Conservation (phyloP, 2,888 invertebrate species). For the Adineta ricciae region DNA sequence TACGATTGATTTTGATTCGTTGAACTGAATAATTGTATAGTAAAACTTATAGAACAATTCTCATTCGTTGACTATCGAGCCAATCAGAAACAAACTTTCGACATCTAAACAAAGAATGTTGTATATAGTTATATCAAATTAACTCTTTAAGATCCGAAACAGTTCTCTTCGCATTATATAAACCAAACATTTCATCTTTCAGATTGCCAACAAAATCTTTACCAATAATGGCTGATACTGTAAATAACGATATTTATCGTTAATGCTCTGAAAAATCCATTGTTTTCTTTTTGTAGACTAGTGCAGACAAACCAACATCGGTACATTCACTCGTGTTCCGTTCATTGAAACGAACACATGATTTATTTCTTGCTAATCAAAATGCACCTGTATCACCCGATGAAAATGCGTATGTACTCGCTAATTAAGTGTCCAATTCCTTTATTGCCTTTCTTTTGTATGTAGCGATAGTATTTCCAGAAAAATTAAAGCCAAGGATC, state of each 20-base stretch:
- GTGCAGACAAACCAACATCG: slow-evolving; percentile 55
- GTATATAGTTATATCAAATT: not conserved
- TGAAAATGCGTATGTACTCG: slow-evolving; percentile 62
- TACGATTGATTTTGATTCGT: too few species aligned
- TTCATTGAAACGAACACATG: slow-evolving; percentile 88
- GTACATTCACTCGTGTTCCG: slow-evolving; percentile 92
- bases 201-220: not conserved
- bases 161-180: not conserved
- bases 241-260: not conserved
- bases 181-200: not conserved
- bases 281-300: not conserved
- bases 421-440: too few species aligned
- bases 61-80: not conserved
- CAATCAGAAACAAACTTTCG: not conserved
- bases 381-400: slow-evolving; percentile 70
- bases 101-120: not conserved
- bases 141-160: not conserved
- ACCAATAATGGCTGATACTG: not conserved
- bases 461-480: slow-evolving; percentile 8
- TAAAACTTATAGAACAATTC: not conserved
- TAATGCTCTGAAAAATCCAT: too few species aligned
- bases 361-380: slow-evolving; percentile 87
- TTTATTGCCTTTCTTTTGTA: not conserved
- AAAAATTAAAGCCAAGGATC: slow-evolving; percentile 64
- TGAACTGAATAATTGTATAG: not conserved